Percentiles rank a stretch among this genome's conserved stretches.
Evolutionary conservation across 2,888 invertebrate genomes (phyloP).

Genomic region (Cryptops parisi): DNA sequence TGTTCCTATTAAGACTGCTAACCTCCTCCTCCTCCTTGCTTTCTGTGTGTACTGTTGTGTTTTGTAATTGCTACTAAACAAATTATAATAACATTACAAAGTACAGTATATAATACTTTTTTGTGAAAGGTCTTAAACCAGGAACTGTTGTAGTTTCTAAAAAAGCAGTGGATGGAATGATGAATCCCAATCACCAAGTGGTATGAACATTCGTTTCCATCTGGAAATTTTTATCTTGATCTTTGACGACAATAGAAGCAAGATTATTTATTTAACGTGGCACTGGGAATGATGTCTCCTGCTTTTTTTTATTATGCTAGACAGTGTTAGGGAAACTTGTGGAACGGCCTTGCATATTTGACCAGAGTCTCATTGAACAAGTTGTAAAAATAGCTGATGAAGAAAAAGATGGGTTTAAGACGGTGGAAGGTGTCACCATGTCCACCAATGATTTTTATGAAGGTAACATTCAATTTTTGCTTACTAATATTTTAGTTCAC

Average conservation of each 20-base stretch:
- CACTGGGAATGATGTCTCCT: no score
- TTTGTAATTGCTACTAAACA: no score
- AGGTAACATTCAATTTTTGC: no score
- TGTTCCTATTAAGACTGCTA: no score
- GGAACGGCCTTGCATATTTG: constrained; percentile 66
- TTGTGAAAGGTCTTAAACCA: constrained; percentile 46
- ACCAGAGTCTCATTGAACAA: constrained; percentile 62
- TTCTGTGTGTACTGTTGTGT: no score
- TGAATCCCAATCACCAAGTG: constrained; percentile 66
- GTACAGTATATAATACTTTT: neutral
- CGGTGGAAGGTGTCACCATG: constrained; percentile 81
- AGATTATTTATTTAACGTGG: no score
- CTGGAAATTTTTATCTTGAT: no score
- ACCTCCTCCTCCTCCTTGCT: no score
- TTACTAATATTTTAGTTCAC: no score
- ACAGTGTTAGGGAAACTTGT: constrained; percentile 70
- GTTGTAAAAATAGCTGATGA: constrained; percentile 55
- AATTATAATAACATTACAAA: no score
- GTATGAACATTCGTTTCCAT: constrained; percentile 41
- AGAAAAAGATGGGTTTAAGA: constrained; percentile 65
- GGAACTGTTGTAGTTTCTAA: constrained; percentile 90
- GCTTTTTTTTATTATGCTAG: constrained; percentile 37
- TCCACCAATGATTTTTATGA: constrained; percentile 98
- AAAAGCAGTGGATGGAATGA: constrained; percentile 74
- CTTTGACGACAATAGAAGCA: no score